Evolutionary conservation across 2,797 vertebrate genomes (phyloP).

Genomic region (Columba guinea): DNA sequence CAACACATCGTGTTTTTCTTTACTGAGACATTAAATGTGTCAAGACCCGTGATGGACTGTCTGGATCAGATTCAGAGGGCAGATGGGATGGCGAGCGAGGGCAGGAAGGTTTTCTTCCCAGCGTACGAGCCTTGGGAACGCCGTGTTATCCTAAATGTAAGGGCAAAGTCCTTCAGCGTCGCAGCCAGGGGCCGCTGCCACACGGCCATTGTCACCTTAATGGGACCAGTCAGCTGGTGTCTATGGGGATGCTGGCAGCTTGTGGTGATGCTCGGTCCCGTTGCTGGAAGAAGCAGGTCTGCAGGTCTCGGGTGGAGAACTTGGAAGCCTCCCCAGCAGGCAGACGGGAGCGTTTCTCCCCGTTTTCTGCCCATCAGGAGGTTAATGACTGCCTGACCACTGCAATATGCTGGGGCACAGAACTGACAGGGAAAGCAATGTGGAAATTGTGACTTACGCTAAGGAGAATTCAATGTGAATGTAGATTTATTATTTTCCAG

Average conservation of each 20-base stretch:
- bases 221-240: neutral
- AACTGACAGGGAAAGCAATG: constrained; percentile 8
- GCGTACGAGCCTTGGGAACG: accelerated
- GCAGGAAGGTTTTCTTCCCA: neutral
- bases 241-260: neutral
- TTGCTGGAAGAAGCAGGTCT: neutral
- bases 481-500: neutral
- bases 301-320: neutral
- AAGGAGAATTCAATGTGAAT: neutral
- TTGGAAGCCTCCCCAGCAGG: neutral
- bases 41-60: constrained; percentile 54
- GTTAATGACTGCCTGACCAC: constrained; percentile 8
- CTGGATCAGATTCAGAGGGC: constrained; percentile 39
- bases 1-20: constrained; percentile 62
- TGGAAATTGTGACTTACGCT: neutral
- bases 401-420: neutral
- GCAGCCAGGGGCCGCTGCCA: accelerated
- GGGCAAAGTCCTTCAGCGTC: neutral
- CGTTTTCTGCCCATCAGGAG: neutral
- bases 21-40: constrained; percentile 56
- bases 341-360: neutral
- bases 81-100: neutral
- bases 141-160: neutral
- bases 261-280: accelerated
- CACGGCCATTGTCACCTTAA: neutral